These are phyloP conservation scores for Sapayoa aenigma DNA, from an alignment of 2,113 vertebrate genomes.

Conservation along the genomic window DNA sequence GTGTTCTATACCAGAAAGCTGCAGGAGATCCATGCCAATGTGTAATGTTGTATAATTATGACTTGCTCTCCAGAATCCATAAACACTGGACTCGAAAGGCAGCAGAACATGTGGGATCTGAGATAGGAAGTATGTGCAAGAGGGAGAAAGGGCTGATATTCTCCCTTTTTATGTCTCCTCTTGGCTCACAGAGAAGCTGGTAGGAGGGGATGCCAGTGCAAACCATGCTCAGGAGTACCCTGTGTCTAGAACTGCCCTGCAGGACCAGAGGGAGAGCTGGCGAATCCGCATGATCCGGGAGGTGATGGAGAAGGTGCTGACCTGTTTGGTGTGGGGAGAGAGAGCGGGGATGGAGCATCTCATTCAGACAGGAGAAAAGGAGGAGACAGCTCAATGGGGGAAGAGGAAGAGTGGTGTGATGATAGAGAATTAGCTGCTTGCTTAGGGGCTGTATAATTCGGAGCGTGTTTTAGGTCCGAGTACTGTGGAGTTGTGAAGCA, in stretches of 20 bases:
- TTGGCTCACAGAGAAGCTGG: constrained; percentile 61
- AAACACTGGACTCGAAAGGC: not conserved
- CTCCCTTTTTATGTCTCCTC: not conserved
- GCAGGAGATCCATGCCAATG: not conserved
- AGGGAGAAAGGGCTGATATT: not conserved
- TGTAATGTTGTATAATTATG: constrained; percentile 37
- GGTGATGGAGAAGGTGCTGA: constrained; percentile 70
- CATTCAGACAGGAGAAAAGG: not conserved
- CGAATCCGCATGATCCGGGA: constrained; percentile 67
- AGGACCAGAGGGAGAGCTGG: not conserved
- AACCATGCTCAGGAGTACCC: not conserved
- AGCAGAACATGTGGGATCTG: not conserved
- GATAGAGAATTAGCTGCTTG: not conserved
- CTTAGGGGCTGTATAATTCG: not conserved
- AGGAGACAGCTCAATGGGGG: not conserved
- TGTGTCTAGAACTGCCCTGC: not conserved
- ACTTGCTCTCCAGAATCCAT: not conserved
- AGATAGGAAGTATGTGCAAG: not conserved
- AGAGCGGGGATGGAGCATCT: not conserved
- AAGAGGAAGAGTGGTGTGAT: not conserved
- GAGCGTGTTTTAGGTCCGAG: not conserved
- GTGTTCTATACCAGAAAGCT: not conserved
- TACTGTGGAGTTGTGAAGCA: not conserved
- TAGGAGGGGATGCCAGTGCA: constrained; percentile 1
- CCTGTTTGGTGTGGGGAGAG: not conserved